Evolutionary conservation across 2,888 invertebrate genomes (phyloP).

Genomic region (Byasa hedistus): DNA sequence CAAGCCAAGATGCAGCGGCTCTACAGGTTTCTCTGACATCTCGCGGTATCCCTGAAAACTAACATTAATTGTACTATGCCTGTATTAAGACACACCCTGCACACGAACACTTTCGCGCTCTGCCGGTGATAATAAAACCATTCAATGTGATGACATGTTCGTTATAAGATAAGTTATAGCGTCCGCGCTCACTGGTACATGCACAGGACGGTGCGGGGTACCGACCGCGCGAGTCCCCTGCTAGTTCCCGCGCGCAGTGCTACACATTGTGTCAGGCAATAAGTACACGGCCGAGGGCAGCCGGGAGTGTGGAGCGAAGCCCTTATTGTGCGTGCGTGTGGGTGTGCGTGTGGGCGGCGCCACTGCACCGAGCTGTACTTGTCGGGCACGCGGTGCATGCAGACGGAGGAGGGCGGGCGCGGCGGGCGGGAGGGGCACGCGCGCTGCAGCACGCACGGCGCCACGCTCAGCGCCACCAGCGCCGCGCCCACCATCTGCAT

Average conservation of each 20-base stretch:
- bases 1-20: neutral
- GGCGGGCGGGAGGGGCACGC: slow-evolving; percentile 45
- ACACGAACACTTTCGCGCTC: no score
- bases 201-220: no score
- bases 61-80: neutral
- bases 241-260: no score
- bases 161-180: no score
- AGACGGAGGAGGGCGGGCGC: slow-evolving; percentile 57
- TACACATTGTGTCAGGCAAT: no score
- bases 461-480: slow-evolving; percentile 48
- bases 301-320: no score
- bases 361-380: neutral
- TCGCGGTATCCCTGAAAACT: slow-evolving; percentile 16
- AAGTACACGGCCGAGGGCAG: no score
- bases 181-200: no score
- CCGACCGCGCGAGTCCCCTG: no score
- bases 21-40: slow-evolving; percentile 9
- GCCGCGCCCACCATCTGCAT: slow-evolving; percentile 45
- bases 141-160: no score
- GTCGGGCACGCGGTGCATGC: slow-evolving; percentile 55
- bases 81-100: neutral
- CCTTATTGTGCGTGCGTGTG: neutral
- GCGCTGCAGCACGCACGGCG: slow-evolving; percentile 66
- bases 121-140: no score
- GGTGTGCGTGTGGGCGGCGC: neutral